Evolutionary conservation across 2,113 vertebrate genomes (phyloP).

Genomic region (Gasterosteus aculeatus): DNA sequence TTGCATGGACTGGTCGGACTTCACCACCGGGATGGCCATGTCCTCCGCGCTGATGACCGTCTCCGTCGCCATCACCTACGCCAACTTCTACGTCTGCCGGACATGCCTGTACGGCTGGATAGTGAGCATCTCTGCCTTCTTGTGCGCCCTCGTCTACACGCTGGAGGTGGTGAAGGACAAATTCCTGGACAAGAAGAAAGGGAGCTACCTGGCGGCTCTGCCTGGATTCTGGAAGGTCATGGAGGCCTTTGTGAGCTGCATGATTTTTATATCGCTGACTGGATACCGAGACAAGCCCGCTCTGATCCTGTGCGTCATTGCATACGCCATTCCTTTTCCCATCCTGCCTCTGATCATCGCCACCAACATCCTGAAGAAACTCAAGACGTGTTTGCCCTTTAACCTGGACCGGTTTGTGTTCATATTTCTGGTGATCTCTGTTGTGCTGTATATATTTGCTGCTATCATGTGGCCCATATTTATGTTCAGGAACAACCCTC

Average conservation of each 20-base stretch:
- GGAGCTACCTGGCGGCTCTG: conserved; percentile 82
- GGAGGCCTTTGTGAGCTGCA: conserved; percentile 84
- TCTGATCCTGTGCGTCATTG: conserved; percentile 80
- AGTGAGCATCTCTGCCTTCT: conserved; percentile 76
- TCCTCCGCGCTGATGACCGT: conserved; percentile 83
- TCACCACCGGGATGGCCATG: conserved; percentile 87
- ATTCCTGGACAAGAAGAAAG: conserved; percentile 68
- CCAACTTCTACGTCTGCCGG: conserved; percentile 66
- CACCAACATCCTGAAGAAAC: conserved; percentile 80
- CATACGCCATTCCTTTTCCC: conserved; percentile 85
- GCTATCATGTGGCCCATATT: conserved; percentile 84
- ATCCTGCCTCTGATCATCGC: conserved; percentile 82
- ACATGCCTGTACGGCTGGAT: conserved; percentile 66
- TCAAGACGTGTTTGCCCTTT: conserved; percentile 74
- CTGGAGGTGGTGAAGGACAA: conserved; percentile 83
- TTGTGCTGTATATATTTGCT: conserved; percentile 80
- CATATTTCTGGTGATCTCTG: conserved; percentile 79
- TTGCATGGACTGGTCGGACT: conserved; percentile 86
- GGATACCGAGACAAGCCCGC: conserved; percentile 9
- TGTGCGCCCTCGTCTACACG: conserved; percentile 79
- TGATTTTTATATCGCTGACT: conserved; percentile 80
- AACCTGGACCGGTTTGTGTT: conserved; percentile 78
- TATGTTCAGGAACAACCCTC: conserved; percentile 62
- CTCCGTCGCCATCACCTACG: conserved; percentile 82
- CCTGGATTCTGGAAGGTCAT: conserved; percentile 86